Conservation (phyloP, 2,888 invertebrate genomes). For the Noctua janthe region DNA sequence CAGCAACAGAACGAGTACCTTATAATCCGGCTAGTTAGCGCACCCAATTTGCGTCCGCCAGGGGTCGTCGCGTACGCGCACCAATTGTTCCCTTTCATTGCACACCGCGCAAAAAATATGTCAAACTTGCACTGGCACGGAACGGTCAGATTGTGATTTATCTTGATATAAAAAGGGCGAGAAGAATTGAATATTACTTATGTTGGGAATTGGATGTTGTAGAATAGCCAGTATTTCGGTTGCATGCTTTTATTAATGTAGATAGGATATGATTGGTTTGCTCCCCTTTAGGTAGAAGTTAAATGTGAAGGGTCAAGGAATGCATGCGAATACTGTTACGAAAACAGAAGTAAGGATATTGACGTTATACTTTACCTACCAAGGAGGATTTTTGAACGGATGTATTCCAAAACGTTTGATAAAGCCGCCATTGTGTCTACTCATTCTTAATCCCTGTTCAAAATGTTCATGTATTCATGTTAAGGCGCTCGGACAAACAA, state of each 20-base stretch:
- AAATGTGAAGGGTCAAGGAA: background rate
- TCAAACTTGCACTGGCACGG: slow-evolving; percentile 63
- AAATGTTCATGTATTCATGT: background rate
- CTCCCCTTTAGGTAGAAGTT: background rate
- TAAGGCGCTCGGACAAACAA: background rate
- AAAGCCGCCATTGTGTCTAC: too few species aligned
- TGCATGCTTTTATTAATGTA: slow-evolving; percentile 29
- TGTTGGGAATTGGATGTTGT: slow-evolving; percentile 13
- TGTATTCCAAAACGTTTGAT: background rate
- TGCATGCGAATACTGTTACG: background rate
- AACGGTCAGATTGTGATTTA: slow-evolving; percentile 66
- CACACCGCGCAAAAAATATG: slow-evolving; percentile 59
- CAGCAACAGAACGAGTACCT: slow-evolving; percentile 66
- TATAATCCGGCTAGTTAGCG: slow-evolving; percentile 75
- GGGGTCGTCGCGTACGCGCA: slow-evolving; percentile 77
- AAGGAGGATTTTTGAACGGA: background rate
- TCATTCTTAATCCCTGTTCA: background rate
- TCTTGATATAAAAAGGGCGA: slow-evolving; percentile 85
- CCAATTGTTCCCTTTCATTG: slow-evolving; percentile 64
- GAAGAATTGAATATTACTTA: slow-evolving; percentile 45
- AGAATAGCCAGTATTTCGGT: slow-evolving; percentile 30
- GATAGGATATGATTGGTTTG: slow-evolving; percentile 13
- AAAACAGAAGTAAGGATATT: background rate
- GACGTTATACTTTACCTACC: background rate
- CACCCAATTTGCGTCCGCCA: slow-evolving; percentile 75